Evolutionary conservation across 2,113 vertebrate genomes (phyloP).

Genomic region (Microcebus tavaratra): DNA sequence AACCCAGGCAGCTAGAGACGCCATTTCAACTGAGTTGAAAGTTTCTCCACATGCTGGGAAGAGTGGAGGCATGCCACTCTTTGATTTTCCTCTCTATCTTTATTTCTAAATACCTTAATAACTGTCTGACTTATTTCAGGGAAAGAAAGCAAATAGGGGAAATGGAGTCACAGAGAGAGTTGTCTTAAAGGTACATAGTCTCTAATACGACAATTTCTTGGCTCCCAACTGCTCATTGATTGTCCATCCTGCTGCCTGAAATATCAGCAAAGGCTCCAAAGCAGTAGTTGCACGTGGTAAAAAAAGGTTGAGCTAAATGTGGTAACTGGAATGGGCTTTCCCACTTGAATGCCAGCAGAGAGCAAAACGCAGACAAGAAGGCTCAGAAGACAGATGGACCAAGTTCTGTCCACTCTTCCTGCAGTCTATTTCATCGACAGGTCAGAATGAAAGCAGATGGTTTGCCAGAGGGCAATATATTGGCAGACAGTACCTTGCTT

Average conservation of each 20-base stretch:
- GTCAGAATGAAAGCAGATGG: conserved; percentile 61
- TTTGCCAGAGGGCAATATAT: conserved; percentile 51
- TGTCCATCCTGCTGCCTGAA: background rate
- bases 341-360: conserved; percentile 32
- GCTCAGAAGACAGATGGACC: conserved; percentile 41
- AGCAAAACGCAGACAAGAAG: background rate
- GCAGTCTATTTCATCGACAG: conserved; percentile 33
- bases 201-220: background rate
- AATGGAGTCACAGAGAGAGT: background rate
- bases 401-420: background rate
- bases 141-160: background rate
- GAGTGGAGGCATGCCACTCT: background rate
- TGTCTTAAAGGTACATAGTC: background rate
- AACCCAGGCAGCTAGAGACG: background rate
- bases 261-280: background rate
- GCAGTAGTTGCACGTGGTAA: background rate
- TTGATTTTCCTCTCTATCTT: conserved; percentile 27
- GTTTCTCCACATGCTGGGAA: background rate
- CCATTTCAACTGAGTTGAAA: background rate
- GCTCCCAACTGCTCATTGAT: background rate
- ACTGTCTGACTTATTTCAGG: background rate
- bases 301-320: background rate
- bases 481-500: conserved; percentile 58
- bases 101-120: conserved; percentile 28
- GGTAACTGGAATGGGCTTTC: background rate